A percentile compares a stretch with the other conserved stretches of the same genome.
phyloP scores from a whole-genome alignment of 2,113 vertebrate genomes.

The Paedocypris sp. region DNA sequence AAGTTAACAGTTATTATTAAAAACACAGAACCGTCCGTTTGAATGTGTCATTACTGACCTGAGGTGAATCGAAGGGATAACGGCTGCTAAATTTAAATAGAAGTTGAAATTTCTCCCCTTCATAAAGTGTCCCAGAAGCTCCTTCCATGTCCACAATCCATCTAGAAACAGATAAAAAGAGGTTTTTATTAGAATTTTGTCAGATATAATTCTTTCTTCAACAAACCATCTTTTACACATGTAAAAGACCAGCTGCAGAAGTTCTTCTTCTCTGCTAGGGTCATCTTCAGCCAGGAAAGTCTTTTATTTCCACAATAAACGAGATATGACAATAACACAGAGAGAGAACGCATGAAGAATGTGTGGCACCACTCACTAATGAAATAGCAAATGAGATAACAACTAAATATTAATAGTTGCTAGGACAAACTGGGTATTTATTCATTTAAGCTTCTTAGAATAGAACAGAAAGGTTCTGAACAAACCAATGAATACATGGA shows the following conservation, averaged over 20 bases:
- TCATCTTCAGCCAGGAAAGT: background rate
- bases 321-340: background rate
- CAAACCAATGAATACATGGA: no score
- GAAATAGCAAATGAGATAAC: no score
- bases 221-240: background rate
- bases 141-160: slow-evolving; percentile 99
- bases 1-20: background rate
- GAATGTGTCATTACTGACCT: slow-evolving; percentile 65
- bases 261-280: no score
- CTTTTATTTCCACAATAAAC: background rate
- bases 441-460: no score
- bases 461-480: no score
- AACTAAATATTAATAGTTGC: no score
- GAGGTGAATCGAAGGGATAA: slow-evolving; percentile 99
- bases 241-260: no score
- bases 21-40: background rate
- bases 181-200: background rate
- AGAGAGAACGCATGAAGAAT: background rate
- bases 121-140: slow-evolving; percentile 92
- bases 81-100: slow-evolving; percentile 98
- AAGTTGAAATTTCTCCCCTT: slow-evolving; percentile 99
- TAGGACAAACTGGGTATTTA: no score
- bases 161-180: slow-evolving; percentile 51
- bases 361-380: background rate
- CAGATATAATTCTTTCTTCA: background rate